Evolutionary conservation across 2,888 invertebrate species (phyloP).

Genomic region (Anthrax anthrax): DNA sequence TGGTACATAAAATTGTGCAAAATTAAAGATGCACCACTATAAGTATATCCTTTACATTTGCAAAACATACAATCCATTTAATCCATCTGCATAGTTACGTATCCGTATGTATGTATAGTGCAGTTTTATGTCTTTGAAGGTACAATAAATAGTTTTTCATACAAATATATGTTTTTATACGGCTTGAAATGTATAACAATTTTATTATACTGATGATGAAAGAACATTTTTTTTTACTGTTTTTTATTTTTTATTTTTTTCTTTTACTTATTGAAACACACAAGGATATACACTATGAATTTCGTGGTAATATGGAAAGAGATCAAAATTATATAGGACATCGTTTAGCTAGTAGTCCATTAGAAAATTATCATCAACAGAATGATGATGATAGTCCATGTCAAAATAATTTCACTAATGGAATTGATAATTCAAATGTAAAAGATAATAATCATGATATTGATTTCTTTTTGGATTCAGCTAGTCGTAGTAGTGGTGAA

Average conservation of each 20-base stretch:
- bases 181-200: too few relatives aligned
- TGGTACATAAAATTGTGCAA: too few relatives aligned
- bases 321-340: conserved; percentile 12
- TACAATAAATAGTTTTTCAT: too few relatives aligned
- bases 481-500: conserved; percentile 33
- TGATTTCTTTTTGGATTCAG: conserved; percentile 34
- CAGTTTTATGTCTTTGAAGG: too few relatives aligned
- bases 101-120: too few relatives aligned
- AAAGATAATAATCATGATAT: conserved; percentile 22
- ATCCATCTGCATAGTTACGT: too few relatives aligned
- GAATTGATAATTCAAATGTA: conserved; percentile 4
- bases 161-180: too few relatives aligned
- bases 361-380: conserved; percentile 23
- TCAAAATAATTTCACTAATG: conserved; percentile 9
- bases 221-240: too few relatives aligned
- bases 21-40: too few relatives aligned
- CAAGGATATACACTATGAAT: conserved; percentile 16
- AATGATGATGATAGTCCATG: conserved; percentile 22
- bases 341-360: conserved; percentile 11
- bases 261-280: not conserved
- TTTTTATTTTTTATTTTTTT: not conserved
- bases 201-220: too few relatives aligned
- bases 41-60: too few relatives aligned
- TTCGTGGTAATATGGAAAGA: conserved; percentile 11
- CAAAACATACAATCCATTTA: too few relatives aligned